These are phyloP conservation scores for Drosophila anceps DNA, from an alignment of 2,888 invertebrate species.

Conservation along the genomic window DNA sequence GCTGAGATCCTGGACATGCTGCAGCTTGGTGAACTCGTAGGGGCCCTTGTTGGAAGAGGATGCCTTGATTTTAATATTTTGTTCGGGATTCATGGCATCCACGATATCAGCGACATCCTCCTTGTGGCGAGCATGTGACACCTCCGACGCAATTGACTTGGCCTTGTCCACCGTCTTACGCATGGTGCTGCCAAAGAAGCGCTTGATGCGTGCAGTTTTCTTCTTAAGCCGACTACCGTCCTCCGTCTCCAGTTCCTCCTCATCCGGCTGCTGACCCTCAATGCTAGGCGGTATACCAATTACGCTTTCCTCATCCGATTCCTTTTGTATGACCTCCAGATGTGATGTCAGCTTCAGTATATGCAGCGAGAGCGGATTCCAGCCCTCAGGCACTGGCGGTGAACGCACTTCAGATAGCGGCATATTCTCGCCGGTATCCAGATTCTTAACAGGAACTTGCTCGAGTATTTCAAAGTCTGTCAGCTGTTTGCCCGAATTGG, in stretches of 20 bases:
- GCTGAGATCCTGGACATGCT: conserved; percentile 94
- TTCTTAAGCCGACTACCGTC: conserved; percentile 85
- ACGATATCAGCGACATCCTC: conserved; percentile 94
- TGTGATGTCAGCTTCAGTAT: conserved; percentile 95
- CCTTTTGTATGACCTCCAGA: conserved; percentile 92
- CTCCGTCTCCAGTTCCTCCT: conserved; percentile 85
- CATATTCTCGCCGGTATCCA: conserved; percentile 94
- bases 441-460: conserved; percentile 93
- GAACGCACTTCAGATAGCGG: conserved; percentile 94
- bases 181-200: conserved; percentile 94
- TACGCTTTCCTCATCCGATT: conserved; percentile 92
- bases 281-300: conserved; percentile 86
- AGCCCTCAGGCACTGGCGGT: conserved; percentile 90
- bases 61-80: conserved; percentile 95
- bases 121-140: conserved; percentile 94
- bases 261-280: conserved; percentile 84
- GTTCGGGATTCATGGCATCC: conserved; percentile 92
- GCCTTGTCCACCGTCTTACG: conserved; percentile 96
- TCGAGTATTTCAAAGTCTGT: conserved; percentile 97
- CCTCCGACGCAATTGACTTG: conserved; percentile 94
- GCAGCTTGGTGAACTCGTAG: conserved; percentile 96
- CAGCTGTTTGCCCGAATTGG: conserved; percentile 94
- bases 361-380: conserved; percentile 97
- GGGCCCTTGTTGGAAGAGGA: conserved; percentile 98
- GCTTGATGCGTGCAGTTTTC: conserved; percentile 89